These are phyloP conservation scores for Dipodomys stephensi DNA, from an alignment of 2,113 vertebrate species.

Conservation along the genomic window DNA sequence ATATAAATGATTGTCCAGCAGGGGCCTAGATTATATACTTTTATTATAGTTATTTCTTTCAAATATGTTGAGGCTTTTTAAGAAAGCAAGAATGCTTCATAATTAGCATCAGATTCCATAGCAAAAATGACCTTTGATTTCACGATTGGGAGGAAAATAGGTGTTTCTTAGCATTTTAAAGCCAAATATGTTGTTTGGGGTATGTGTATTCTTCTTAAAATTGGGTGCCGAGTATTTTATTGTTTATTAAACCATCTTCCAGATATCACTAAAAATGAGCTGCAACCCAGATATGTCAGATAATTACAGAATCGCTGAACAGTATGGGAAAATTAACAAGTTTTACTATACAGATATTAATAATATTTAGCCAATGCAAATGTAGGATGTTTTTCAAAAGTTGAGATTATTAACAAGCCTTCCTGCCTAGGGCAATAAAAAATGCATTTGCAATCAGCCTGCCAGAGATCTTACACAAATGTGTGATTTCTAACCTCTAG, in stretches of 20 bases:
- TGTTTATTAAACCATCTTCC: conserved; percentile 19
- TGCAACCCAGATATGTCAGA: conserved; percentile 36
- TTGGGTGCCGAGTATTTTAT: neutral
- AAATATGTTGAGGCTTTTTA: conserved; percentile 31
- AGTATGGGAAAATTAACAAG: conserved; percentile 27
- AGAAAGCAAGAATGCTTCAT: conserved; percentile 36
- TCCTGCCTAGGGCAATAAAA: conserved; percentile 58
- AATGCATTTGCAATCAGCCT: conserved; percentile 75
- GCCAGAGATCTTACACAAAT: conserved; percentile 78
- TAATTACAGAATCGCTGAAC: neutral
- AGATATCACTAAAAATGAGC: conserved; percentile 25
- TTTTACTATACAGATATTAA: conserved; percentile 42
- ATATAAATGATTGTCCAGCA: neutral
- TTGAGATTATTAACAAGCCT: conserved; percentile 48
- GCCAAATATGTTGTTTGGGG: neutral
- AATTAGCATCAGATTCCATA: conserved; percentile 25
- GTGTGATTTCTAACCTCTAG: conserved; percentile 70
- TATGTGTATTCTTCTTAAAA: neutral
- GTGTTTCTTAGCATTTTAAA: conserved; percentile 5
- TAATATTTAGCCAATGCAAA: conserved; percentile 13
- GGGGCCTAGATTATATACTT: conserved; percentile 7
- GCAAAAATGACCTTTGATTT: neutral
- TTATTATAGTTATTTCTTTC: conserved; percentile 38
- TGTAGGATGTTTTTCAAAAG: conserved; percentile 8
- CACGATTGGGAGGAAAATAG: neutral